phyloP scores from a whole-genome alignment of 2,113 vertebrate species.

The Mus spicilegus region DNA sequence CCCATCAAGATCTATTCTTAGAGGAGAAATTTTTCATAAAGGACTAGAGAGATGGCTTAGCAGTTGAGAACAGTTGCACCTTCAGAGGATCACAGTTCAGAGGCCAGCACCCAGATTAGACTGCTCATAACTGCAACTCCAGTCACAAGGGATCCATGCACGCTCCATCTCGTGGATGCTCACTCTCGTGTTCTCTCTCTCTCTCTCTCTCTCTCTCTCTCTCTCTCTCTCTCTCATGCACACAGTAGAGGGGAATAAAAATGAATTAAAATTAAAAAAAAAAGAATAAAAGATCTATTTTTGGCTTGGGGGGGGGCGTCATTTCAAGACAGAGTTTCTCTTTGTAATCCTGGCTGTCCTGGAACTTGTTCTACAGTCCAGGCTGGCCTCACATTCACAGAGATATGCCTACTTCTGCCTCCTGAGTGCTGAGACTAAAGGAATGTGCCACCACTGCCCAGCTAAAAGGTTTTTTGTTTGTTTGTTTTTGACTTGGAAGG shows the following conservation, averaged over 20 bases:
- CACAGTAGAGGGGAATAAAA: no score
- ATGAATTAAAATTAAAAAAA: no score
- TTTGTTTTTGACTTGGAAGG: not conserved
- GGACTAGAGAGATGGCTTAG: not conserved
- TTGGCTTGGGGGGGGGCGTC: not conserved
- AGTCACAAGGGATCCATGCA: not conserved
- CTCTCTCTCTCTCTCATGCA: no score
- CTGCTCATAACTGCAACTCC: not conserved
- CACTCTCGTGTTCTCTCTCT: no score
- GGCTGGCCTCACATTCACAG: not conserved
- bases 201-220: no score
- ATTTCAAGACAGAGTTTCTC: not conserved
- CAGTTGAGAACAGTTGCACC: not conserved
- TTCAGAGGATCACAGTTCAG: not conserved
- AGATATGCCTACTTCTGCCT: not conserved
- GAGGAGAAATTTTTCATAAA: not conserved
- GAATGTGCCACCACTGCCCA: not conserved
- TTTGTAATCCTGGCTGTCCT: not conserved
- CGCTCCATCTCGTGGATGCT: rapidly evolving
- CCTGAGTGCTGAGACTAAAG: not conserved
- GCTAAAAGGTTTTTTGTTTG: not conserved
- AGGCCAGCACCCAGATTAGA: not conserved
- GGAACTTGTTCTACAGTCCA: not conserved
- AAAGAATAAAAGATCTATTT: not conserved
- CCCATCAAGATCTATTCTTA: slow-evolving; percentile 33